Conservation (phyloP, 64 coral and sea anemone species). For the Pocillopora damicornis region DNA sequence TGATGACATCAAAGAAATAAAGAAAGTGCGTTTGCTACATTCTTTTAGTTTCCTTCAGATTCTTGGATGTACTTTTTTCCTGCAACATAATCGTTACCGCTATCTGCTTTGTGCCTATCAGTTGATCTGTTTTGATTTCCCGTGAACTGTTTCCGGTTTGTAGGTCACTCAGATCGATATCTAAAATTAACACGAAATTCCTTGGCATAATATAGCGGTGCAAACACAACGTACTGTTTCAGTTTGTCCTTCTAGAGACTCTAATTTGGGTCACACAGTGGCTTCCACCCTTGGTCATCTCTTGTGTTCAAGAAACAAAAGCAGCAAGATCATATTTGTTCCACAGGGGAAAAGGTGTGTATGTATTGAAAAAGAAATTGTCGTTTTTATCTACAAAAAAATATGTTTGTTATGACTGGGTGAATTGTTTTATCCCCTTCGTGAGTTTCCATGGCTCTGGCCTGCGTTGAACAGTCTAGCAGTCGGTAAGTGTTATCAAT, state of each 20-base stretch:
- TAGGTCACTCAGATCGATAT: not conserved
- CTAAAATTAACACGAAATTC: not conserved
- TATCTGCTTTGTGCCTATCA: not conserved
- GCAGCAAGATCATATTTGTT: not conserved
- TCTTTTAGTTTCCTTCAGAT: not conserved
- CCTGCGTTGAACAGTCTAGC: not conserved
- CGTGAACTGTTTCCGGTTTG: not conserved
- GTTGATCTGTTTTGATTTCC: not conserved
- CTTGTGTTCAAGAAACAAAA: not conserved
- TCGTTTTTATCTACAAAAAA: not conserved
- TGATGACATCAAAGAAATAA: too few species aligned
- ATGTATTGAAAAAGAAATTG: not conserved
- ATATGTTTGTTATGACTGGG: not conserved
- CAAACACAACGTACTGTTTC: not conserved
- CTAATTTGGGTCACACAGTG: not conserved
- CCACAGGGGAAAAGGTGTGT: not conserved
- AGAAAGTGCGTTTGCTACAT: too few species aligned
- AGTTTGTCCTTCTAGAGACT: not conserved
- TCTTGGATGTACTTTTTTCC: not conserved
- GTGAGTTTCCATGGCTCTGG: not conserved
- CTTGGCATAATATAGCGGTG: not conserved
- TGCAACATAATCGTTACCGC: not conserved
- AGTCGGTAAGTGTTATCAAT: not conserved
- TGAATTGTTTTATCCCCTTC: not conserved
- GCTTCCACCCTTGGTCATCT: not conserved